These are phyloP conservation scores for Diplosoma virens DNA, from an alignment of 23 tunicate genomes.

Conservation along the genomic window DNA sequence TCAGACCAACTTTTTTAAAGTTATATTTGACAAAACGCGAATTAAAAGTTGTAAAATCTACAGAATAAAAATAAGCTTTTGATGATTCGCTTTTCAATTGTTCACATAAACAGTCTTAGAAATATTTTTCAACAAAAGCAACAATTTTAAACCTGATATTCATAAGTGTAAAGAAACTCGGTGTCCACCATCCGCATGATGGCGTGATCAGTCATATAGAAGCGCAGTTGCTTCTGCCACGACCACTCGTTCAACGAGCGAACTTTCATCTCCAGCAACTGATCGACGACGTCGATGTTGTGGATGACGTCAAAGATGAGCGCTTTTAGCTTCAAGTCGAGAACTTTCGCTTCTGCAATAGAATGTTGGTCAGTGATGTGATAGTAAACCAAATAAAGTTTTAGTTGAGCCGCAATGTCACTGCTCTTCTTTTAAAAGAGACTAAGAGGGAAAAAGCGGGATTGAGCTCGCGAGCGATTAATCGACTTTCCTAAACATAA, in stretches of 20 bases:
- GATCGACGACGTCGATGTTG: constrained; percentile 77
- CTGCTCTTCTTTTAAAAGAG: too few relatives aligned
- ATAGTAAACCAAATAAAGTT: too few relatives aligned
- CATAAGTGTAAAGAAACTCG: constrained; percentile 72
- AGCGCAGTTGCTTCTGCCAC: constrained; percentile 94
- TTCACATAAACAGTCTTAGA: not conserved
- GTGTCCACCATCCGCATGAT: constrained; percentile 91
- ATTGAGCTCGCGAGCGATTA: too few relatives aligned
- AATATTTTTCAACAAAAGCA: not conserved
- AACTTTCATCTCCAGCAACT: constrained; percentile 30
- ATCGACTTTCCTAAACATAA: too few relatives aligned
- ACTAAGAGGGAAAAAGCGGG: too few relatives aligned
- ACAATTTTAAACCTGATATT: constrained; percentile 62
- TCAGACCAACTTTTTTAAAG: too few relatives aligned
- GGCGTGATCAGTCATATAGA: constrained; percentile 18
- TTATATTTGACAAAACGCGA: too few relatives aligned
- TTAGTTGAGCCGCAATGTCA: too few relatives aligned
- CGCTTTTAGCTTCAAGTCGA: constrained; percentile 74
- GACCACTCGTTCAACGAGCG: constrained; percentile 55
- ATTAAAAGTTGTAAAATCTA: too few relatives aligned
- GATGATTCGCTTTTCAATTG: too few relatives aligned
- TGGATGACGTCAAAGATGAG: constrained; percentile 90
- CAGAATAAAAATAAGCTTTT: too few relatives aligned
- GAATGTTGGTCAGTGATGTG: too few relatives aligned
- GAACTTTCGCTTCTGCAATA: constrained; percentile 56